Percentiles rank a stretch among this genome's conserved stretches.
These are phyloP conservation scores for Athrips mouffetella DNA, from an alignment of 2,888 invertebrate genomes.

Conservation along the genomic window DNA sequence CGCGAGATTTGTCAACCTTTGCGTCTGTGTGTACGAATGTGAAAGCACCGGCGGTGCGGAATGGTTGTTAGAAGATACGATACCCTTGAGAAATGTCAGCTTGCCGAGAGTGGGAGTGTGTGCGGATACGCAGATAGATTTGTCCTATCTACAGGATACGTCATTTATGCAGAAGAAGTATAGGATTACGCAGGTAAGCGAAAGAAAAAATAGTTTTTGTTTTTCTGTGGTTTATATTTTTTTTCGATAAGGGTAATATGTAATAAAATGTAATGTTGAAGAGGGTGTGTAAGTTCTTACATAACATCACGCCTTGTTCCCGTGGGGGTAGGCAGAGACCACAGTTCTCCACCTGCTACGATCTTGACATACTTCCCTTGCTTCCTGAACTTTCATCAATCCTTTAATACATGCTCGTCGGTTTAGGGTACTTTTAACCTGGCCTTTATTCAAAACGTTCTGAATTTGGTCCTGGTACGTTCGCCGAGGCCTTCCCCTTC, in stretches of 20 bases:
- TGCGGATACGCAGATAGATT: slow-evolving; percentile 88
- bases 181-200: slow-evolving; percentile 82
- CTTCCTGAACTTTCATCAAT: too few species aligned
- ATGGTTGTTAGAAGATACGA: slow-evolving; percentile 97
- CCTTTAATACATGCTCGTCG: too few species aligned
- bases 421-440: too few species aligned
- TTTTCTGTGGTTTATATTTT: background rate
- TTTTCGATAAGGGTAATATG: background rate
- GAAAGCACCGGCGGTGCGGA: slow-evolving; percentile 96
- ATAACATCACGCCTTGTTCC: too few species aligned
- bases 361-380: too few species aligned
- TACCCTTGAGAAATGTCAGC: slow-evolving; percentile 94
- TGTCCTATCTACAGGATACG: slow-evolving; percentile 89
- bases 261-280: background rate
- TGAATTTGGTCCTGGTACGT: too few species aligned
- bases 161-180: slow-evolving; percentile 90
- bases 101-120: slow-evolving; percentile 88
- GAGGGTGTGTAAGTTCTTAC: too few species aligned
- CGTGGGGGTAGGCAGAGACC: too few species aligned
- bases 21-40: slow-evolving; percentile 98
- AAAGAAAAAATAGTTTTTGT: background rate
- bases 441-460: too few species aligned
- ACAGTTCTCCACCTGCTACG: too few species aligned
- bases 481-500: too few species aligned
- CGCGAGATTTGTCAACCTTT: slow-evolving; percentile 91